Conservation (phyloP, 2,797 vertebrate genomes). For the Sebastes cheni region DNA sequence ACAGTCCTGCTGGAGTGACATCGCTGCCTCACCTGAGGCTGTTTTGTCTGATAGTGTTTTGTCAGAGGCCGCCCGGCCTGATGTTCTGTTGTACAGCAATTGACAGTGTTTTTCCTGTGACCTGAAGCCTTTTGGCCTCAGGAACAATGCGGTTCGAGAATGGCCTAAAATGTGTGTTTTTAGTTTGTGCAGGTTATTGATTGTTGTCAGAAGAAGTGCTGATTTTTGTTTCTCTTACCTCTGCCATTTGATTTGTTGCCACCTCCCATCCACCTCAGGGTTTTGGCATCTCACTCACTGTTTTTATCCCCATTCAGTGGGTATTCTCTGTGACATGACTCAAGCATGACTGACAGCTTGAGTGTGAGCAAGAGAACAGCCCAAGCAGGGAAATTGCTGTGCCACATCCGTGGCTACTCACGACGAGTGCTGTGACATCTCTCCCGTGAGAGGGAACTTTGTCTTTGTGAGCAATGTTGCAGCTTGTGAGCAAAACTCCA, state of each 20-base stretch:
- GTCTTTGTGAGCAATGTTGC: constrained; percentile 20
- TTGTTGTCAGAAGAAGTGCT: background rate
- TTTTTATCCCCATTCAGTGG: constrained; percentile 21
- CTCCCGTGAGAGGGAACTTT: background rate
- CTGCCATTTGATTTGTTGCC: background rate
- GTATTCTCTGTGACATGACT: constrained; percentile 22
- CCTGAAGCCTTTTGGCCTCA: constrained; percentile 7
- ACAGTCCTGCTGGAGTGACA: background rate
- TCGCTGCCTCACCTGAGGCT: background rate
- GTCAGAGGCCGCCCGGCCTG: background rate
- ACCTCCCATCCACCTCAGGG: background rate
- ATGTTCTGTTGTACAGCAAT: constrained; percentile 7
- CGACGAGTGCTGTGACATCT: constrained; percentile 2
- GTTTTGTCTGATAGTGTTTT: constrained; percentile 11
- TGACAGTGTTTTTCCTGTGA: constrained; percentile 20
- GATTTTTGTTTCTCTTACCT: background rate
- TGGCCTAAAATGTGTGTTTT: constrained; percentile 3
- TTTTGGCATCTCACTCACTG: constrained; percentile 1
- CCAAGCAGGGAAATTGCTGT: constrained; percentile 17
- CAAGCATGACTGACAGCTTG: constrained; percentile 21
- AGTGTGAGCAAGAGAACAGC: constrained; percentile 27
- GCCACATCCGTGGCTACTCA: background rate
- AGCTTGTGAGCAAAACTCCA: background rate
- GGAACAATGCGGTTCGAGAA: background rate
- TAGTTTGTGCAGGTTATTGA: constrained; percentile 3